Percentiles rank a stretch among this genome's conserved stretches.
Conservation (phyloP, 1,140 invertebrate species). For the Eubasilissa regina region DNA sequence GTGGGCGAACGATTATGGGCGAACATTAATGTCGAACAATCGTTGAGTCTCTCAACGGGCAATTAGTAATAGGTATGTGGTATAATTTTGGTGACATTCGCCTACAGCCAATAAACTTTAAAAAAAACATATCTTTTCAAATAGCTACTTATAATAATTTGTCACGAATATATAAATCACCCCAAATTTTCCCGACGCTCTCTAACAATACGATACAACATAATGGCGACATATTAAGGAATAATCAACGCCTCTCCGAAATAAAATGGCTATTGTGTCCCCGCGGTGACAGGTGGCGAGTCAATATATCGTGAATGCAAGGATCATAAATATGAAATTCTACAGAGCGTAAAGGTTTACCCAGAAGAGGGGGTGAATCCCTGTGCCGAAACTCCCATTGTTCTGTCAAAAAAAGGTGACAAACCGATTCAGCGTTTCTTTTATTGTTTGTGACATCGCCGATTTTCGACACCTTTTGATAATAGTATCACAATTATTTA, state of each 20-base stretch:
- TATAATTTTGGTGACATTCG: too few relatives aligned
- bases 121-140: too few relatives aligned
- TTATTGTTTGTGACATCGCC: not conserved
- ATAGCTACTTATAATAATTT: too few relatives aligned
- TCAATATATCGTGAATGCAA: slow-evolving; percentile 5
- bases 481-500: too few relatives aligned
- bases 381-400: not conserved
- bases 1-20: too few relatives aligned
- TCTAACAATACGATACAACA: not conserved
- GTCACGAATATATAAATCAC: not conserved
- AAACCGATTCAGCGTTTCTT: not conserved
- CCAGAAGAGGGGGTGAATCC: not conserved
- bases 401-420: not conserved
- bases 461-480: not conserved
- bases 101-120: too few relatives aligned
- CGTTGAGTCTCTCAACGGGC: too few relatives aligned
- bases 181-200: not conserved
- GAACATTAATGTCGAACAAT: too few relatives aligned
- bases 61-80: too few relatives aligned
- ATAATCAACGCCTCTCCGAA: slow-evolving; percentile 11
- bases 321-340: slow-evolving; percentile 23
- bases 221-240: slow-evolving; percentile 5
- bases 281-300: slow-evolving; percentile 16
- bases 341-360: not conserved
- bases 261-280: not conserved